These are phyloP conservation scores for Eristalinus aeneus DNA, from an alignment of 2,888 invertebrate species.

Conservation along the genomic window DNA sequence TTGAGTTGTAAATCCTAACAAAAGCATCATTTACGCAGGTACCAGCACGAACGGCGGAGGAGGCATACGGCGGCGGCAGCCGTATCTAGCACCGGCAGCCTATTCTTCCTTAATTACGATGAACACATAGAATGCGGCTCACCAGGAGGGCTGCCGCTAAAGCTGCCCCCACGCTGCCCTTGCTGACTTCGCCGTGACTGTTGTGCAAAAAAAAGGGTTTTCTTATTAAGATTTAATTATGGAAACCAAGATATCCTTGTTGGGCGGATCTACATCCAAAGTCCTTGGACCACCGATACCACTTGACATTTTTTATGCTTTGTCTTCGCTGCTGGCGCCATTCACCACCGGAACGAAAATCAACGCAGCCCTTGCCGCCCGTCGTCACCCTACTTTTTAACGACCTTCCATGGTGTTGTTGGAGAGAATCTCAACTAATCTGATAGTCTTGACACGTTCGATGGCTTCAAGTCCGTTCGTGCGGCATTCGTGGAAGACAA, in stretches of 20 bases:
- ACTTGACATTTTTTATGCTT: background rate
- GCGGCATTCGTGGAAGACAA: background rate
- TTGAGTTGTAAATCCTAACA: constrained; percentile 57
- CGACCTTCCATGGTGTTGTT: background rate
- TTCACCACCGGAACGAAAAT: background rate
- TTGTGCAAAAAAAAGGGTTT: constrained; percentile 3
- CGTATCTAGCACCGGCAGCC: background rate
- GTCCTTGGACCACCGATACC: background rate
- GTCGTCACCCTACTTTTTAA: constrained; percentile 4
- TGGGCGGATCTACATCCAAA: too few species aligned
- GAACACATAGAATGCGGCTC: constrained; percentile 44
- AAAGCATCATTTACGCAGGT: constrained; percentile 60
- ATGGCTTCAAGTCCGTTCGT: constrained; percentile 12
- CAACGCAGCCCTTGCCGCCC: background rate
- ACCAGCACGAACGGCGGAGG: constrained; percentile 25
- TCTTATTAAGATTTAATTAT: constrained; percentile 62
- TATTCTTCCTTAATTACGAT: constrained; percentile 60
- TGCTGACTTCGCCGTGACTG: background rate
- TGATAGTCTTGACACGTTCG: constrained; percentile 64
- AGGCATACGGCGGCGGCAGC: constrained; percentile 11
- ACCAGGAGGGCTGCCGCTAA: constrained; percentile 17
- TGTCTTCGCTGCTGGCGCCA: background rate
- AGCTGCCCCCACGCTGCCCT: background rate
- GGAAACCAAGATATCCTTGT: constrained; percentile 53
- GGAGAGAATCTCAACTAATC: constrained; percentile 34